Evolutionary conservation across 2,888 invertebrate species (phyloP).

Genomic region (Tupiocoris notatus): DNA sequence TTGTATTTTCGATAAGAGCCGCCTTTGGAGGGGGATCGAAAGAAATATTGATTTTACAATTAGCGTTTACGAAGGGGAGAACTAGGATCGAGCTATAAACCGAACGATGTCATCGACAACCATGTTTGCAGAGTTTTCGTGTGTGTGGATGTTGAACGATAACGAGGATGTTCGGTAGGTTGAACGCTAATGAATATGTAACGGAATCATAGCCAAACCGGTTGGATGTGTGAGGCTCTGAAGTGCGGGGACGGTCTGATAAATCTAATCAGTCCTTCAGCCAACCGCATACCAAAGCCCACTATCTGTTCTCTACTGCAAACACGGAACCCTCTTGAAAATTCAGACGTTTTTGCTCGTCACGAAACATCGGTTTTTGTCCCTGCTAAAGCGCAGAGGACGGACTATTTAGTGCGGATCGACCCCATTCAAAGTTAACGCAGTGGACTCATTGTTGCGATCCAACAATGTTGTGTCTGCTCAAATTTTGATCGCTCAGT

Average conservation of each 20-base stretch:
- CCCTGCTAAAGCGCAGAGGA: background rate
- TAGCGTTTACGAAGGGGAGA: constrained; percentile 1
- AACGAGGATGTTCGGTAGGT: constrained; percentile 24
- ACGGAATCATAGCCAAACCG: constrained; percentile 9
- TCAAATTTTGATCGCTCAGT: too few relatives aligned
- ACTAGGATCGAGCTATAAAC: constrained; percentile 1
- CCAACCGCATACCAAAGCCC: background rate
- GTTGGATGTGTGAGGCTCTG: background rate
- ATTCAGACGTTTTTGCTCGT: constrained; percentile 14
- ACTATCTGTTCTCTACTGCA: background rate
- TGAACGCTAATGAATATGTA: constrained; percentile 37
- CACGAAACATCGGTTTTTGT: background rate
- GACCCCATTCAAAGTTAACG: too few relatives aligned
- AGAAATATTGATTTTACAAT: constrained; percentile 43
- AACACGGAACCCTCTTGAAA: constrained; percentile 12
- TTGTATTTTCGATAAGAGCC: background rate
- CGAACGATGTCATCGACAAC: constrained; percentile 13
- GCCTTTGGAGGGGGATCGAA: background rate
- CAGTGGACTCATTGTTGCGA: too few relatives aligned
- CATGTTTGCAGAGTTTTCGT: background rate
- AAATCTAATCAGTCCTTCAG: background rate
- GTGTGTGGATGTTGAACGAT: constrained; percentile 5
- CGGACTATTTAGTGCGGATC: background rate
- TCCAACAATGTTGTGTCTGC: too few relatives aligned
- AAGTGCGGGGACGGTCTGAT: background rate